Conservation (phyloP, 2,797 vertebrate genomes). For the Rhinoraja longicauda region DNA sequence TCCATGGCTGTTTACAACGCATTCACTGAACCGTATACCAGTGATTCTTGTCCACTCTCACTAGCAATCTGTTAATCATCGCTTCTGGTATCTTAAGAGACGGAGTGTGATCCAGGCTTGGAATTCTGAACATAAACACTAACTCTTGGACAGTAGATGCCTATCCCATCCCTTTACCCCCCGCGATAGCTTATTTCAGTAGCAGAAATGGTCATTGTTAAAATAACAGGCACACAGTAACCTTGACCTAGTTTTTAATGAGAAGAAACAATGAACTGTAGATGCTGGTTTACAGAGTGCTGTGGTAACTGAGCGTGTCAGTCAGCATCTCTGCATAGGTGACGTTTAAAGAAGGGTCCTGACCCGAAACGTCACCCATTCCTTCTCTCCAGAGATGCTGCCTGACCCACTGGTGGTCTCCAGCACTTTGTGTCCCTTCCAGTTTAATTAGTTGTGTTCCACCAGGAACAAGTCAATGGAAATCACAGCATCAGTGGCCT, state of each 20-base stretch:
- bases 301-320: no score
- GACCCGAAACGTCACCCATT: no score
- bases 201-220: background rate
- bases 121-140: background rate
- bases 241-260: background rate
- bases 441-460: background rate
- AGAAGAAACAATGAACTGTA: no score
- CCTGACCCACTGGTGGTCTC: no score
- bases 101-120: background rate
- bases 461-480: background rate
- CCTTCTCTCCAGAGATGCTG: no score
- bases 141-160: background rate
- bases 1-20: background rate
- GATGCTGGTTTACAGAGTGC: no score
- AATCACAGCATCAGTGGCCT: background rate
- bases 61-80: background rate
- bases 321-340: no score
- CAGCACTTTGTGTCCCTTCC: no score
- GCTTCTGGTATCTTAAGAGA: no score
- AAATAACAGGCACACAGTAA: background rate
- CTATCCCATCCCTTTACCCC: background rate
- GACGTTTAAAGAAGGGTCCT: no score
- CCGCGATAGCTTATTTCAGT: background rate
- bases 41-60: background rate
- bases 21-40: background rate